Percentiles rank a stretch among this genome's conserved stretches.
Evolutionary conservation across 2,888 invertebrate species (phyloP).

Genomic region (Orthosia cruda): DNA sequence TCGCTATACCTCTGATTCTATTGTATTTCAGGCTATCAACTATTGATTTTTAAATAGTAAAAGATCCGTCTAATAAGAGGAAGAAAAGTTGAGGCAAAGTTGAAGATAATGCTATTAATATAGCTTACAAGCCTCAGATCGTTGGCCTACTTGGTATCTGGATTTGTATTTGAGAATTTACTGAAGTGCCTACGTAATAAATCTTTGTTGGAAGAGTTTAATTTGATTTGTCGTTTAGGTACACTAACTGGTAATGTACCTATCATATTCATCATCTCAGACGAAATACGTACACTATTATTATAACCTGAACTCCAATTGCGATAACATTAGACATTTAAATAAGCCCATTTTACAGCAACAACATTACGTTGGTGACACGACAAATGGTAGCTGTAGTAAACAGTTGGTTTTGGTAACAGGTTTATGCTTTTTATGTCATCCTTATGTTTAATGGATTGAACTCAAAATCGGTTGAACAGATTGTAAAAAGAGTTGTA

Average conservation of each 20-base stretch:
- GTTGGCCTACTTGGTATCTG: background rate
- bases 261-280: background rate
- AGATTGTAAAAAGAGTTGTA: no score
- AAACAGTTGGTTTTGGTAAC: no score
- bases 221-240: background rate
- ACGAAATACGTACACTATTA: background rate
- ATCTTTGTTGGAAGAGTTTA: background rate
- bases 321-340: no score
- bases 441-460: no score
- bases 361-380: no score
- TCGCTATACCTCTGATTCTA: conserved; percentile 28
- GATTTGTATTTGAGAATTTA: background rate
- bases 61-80: conserved; percentile 30
- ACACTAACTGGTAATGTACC: no score
- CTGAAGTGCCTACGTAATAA: background rate
- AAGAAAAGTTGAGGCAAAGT: conserved; percentile 40
- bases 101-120: conserved; percentile 47
- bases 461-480: no score
- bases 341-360: no score
- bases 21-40: conserved; percentile 35
- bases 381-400: no score
- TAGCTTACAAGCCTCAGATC: background rate
- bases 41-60: conserved; percentile 67
- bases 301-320: no score
- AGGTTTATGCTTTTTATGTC: no score